Percentiles rank a stretch among this genome's conserved stretches.
phyloP scores from a whole-genome alignment of 2,797 vertebrate genomes.

The Premnoplex brunnescens region DNA sequence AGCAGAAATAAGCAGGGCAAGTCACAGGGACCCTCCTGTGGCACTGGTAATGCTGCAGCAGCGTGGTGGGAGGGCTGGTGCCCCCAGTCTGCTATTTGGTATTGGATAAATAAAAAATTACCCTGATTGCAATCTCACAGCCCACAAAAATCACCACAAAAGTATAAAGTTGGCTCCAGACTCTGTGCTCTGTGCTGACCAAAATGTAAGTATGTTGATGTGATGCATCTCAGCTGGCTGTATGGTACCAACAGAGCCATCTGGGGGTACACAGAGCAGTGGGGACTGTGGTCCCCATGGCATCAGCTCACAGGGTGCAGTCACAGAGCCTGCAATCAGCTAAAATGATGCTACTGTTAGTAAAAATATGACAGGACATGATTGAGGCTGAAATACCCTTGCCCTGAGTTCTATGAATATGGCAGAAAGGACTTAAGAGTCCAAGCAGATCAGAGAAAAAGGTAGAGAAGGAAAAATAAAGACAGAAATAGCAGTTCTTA shows the following conservation, averaged over 20 bases:
- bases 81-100: fast-evolving
- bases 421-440: neutral
- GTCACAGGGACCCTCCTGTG: fast-evolving
- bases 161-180: neutral
- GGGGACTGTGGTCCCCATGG: neutral
- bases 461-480: neutral
- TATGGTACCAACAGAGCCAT: no score
- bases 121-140: fast-evolving
- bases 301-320: neutral
- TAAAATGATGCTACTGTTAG: neutral
- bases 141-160: neutral
- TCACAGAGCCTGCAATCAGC: neutral
- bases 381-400: neutral
- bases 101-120: neutral
- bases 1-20: neutral
- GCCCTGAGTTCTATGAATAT: neutral
- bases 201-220: neutral
- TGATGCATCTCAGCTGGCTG: neutral
- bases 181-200: neutral
- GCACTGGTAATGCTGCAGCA: neutral
- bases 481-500: neutral
- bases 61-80: fast-evolving
- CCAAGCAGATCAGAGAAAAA: neutral
- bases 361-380: neutral
- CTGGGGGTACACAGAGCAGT: neutral